phyloP scores from a whole-genome alignment of 2,113 vertebrate species.

The Leptodactylus fuscus region DNA sequence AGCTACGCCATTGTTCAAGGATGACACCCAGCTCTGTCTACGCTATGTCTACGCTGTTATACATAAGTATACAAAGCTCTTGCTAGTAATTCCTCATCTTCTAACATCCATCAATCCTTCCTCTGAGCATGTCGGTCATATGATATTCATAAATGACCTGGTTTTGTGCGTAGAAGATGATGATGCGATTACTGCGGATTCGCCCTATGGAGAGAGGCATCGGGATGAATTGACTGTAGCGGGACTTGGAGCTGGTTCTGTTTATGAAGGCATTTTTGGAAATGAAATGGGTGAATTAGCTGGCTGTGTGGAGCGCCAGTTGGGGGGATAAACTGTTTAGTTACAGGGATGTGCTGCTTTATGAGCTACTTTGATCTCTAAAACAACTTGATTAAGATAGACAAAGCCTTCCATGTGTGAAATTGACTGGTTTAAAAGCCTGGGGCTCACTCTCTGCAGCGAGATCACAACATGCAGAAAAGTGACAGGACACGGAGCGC shows the following conservation, averaged over 20 bases:
- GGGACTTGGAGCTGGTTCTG: conserved; percentile 8
- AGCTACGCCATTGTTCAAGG: no score
- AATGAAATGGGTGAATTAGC: conserved; percentile 34
- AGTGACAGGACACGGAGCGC: conserved; percentile 39
- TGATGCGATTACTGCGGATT: neutral
- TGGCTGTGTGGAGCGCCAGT: conserved; percentile 36
- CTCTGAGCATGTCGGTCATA: neutral
- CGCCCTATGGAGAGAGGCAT: neutral
- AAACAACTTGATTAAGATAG: conserved; percentile 54
- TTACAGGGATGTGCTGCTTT: conserved; percentile 43
- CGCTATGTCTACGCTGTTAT: no score
- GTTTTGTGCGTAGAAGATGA: neutral
- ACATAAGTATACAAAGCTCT: neutral
- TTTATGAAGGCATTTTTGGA: conserved; percentile 6
- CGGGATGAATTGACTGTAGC: conserved; percentile 2
- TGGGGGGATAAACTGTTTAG: conserved; percentile 40
- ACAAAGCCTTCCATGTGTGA: conserved; percentile 58
- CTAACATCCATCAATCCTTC: neutral
- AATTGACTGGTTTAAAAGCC: conserved; percentile 54
- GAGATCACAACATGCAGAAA: conserved; percentile 24
- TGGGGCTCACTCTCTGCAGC: conserved; percentile 20
- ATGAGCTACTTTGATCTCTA: conserved; percentile 54
- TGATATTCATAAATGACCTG: conserved; percentile 10
- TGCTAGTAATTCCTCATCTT: neutral
- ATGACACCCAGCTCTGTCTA: no score